Percentiles rank a stretch among this genome's conserved stretches.
These are phyloP conservation scores for Apodemus sylvaticus DNA, from an alignment of 2,113 vertebrate species.

Conservation along the genomic window DNA sequence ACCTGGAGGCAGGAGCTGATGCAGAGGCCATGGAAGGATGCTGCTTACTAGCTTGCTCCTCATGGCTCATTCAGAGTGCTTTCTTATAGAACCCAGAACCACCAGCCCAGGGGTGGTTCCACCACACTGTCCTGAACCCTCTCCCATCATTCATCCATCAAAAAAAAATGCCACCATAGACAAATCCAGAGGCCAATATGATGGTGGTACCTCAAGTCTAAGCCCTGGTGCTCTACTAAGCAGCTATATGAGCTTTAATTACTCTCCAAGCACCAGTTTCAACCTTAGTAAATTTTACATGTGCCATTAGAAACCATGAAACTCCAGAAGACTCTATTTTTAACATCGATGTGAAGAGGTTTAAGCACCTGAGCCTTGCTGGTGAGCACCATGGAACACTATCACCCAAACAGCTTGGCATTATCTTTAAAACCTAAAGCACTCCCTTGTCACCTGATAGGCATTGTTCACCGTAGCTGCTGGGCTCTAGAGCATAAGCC, in stretches of 20 bases:
- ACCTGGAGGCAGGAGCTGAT: background rate
- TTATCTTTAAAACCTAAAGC: background rate
- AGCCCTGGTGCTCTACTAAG: no score
- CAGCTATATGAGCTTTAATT: background rate
- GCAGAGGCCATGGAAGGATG: background rate
- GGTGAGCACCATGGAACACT: fast-evolving
- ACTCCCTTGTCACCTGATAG: background rate
- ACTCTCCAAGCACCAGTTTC: no score
- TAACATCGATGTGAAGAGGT: fast-evolving
- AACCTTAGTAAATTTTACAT: background rate
- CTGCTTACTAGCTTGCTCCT: background rate
- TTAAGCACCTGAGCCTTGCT: fast-evolving
- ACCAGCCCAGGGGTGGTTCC: background rate
- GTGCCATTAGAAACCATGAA: background rate
- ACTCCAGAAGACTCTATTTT: no score
- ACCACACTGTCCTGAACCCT: no score
- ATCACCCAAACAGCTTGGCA: background rate
- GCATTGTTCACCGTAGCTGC: background rate
- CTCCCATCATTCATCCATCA: background rate
- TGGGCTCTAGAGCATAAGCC: fast-evolving
- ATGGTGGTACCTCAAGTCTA: background rate
- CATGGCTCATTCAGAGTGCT: background rate
- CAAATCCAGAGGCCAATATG: background rate
- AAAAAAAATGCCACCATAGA: background rate
- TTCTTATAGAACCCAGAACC: background rate